Evolutionary conservation across 2,797 vertebrate genomes (phyloP), one percentile per base, ranked within the genome.

Genomic region (Mustela erminea): DNA sequence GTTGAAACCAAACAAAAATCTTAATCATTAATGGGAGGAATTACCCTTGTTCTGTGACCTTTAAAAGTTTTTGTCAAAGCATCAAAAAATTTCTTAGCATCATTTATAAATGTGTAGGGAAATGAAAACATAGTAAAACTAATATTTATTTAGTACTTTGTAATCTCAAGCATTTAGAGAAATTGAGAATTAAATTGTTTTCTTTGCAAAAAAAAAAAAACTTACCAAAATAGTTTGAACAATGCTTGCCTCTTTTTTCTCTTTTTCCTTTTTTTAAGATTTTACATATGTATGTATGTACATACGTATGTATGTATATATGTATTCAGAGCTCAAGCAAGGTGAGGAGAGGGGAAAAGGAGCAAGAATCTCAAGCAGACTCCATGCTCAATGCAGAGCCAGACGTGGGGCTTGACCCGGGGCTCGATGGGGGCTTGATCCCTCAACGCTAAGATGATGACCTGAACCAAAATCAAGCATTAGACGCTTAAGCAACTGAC

Each of bases 121-220:
- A 86, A n/a, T 54, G 14, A 54, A 77, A 92, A 86, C 54, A 56
- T 77, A 38, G 27, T 77, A 78, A 68, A 74, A 93, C 27, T 64
- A 52, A 14, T 77, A 66, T 78, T 92, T 84, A 74, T 84, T 95
- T 85, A 86, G 52, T 72, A 80, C 27, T 41, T 58, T 91, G 41
- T 60, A 70, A 80, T 90, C 70, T 70, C 64, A 95, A 90, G n/a
- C 43, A 41, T 52, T 82, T 46, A 56, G 49, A 68, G 84, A 85
- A 52, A 70, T 41, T 60, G 49, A 78, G 32, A 86, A 52, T 52
- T 52, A 52, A 52, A 32, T 49, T 52, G 9, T 72, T 77, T 78
- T 68, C 27, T 46, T 49, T 90, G 25, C 32, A 38, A 38, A 38
- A 38, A 38, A 35, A 85, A 49, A 85, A 32, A 66, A 32, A 32